Evolutionary conservation across 2,113 vertebrate species (phyloP).

Genomic region (Paratilapia polleni): DNA sequence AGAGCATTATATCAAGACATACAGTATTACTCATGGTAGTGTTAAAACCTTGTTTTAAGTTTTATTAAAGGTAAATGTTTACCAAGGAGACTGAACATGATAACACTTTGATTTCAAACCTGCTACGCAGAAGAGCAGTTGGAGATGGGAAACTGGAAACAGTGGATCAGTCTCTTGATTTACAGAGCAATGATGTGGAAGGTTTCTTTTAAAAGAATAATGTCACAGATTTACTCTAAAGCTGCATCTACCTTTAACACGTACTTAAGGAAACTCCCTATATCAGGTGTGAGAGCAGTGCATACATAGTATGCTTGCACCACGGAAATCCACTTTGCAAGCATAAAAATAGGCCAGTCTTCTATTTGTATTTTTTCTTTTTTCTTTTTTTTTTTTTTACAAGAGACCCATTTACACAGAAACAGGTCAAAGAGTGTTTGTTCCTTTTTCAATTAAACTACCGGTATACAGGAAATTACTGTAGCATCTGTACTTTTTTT

Average conservation of each 20-base stretch:
- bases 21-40: neutral
- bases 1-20: neutral
- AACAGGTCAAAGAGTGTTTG: neutral
- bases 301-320: neutral
- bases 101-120: slow-evolving; percentile 26
- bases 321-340: neutral
- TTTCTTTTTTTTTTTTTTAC: no score
- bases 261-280: neutral
- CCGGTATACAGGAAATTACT: neutral
- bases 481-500: neutral
- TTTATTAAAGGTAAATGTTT: slow-evolving; percentile 44
- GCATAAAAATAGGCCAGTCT: neutral
- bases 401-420: no score
- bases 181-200: slow-evolving; percentile 26
- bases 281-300: neutral
- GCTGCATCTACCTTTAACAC: neutral
- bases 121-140: neutral
- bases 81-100: slow-evolving; percentile 13
- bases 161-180: slow-evolving; percentile 21
- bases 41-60: slow-evolving; percentile 13
- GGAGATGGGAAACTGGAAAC: slow-evolving; percentile 2
- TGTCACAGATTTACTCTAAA: slow-evolving; percentile 35
- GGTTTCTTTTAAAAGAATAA: neutral
- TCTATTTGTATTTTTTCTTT: no score
- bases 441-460: neutral